Conservation (phyloP, 2,113 vertebrate genomes). For the Prionailurus bengalensis region DNA sequence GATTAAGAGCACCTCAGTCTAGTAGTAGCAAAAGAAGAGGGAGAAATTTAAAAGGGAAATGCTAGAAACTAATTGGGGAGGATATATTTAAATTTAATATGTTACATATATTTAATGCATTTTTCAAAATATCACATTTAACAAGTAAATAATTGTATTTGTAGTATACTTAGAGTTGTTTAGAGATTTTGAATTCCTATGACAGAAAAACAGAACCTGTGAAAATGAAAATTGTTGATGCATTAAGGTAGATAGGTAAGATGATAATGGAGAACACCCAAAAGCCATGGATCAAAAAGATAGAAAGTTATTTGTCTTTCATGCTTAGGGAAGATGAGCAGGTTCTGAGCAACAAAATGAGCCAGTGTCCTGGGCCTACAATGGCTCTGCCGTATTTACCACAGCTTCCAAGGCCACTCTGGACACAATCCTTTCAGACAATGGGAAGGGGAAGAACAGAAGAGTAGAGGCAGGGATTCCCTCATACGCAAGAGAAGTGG, state of each 20-base stretch:
- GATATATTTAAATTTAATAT: background rate
- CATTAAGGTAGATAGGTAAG: background rate
- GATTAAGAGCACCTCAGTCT: background rate
- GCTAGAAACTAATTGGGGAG: background rate
- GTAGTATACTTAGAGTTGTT: background rate
- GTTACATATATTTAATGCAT: background rate
- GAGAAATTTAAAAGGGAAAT: background rate
- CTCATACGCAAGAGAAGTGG: background rate
- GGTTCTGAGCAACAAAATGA: background rate
- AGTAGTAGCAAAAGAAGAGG: background rate
- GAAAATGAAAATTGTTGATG: background rate
- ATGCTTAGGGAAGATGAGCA: background rate
- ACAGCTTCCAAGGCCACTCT: background rate
- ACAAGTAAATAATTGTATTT: background rate
- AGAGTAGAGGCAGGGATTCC: too few relatives aligned
- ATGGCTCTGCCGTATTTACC: background rate
- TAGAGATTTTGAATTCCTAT: background rate
- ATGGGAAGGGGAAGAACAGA: accelerated
- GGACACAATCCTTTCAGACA: background rate
- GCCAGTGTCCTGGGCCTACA: background rate
- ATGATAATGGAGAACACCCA: background rate
- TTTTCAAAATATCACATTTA: background rate
- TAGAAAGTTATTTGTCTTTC: background rate
- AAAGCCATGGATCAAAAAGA: background rate
- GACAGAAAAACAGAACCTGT: background rate